Percentiles rank a stretch among this genome's conserved stretches.
Conservation (phyloP, 2,888 invertebrate genomes). For the Augiades crinisus region DNA sequence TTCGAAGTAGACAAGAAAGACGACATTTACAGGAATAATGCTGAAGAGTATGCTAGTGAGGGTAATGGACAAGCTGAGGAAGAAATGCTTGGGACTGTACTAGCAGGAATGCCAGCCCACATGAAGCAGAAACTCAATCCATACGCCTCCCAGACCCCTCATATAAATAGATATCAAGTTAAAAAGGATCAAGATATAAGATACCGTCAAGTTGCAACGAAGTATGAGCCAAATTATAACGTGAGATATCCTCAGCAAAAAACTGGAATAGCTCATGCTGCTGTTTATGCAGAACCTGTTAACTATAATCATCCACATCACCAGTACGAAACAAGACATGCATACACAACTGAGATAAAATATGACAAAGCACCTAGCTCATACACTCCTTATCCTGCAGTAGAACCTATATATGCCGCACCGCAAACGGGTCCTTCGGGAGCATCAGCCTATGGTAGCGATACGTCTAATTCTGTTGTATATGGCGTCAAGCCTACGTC, state of each 20-base stretch:
- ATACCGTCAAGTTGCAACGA: conserved; percentile 65
- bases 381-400: conserved; percentile 61
- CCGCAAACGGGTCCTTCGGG: conserved; percentile 63
- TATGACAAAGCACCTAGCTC: conserved; percentile 55
- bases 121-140: conserved; percentile 71
- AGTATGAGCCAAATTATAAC: conserved; percentile 66
- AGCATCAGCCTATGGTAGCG: conserved; percentile 58
- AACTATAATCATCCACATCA: conserved; percentile 56
- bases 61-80: conserved; percentile 88
- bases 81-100: conserved; percentile 87
- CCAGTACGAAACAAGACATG: conserved; percentile 67
- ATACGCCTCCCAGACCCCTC: conserved; percentile 66
- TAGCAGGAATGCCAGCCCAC: conserved; percentile 85
- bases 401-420: conserved; percentile 71
- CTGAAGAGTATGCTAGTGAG: conserved; percentile 84
- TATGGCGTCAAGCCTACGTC: conserved; percentile 69
- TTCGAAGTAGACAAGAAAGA: conserved; percentile 85
- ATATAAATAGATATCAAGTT: conserved; percentile 59
- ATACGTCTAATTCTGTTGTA: conserved; percentile 62
- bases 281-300: conserved; percentile 65
- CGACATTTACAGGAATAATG: conserved; percentile 84
- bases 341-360: conserved; percentile 64
- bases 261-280: conserved; percentile 73
- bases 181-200: conserved; percentile 73
- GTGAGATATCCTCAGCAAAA: conserved; percentile 72